Percentiles rank a stretch among this genome's conserved stretches.
phyloP scores from a whole-genome alignment of 2,113 vertebrate species.

The Microtus richardsoni region DNA sequence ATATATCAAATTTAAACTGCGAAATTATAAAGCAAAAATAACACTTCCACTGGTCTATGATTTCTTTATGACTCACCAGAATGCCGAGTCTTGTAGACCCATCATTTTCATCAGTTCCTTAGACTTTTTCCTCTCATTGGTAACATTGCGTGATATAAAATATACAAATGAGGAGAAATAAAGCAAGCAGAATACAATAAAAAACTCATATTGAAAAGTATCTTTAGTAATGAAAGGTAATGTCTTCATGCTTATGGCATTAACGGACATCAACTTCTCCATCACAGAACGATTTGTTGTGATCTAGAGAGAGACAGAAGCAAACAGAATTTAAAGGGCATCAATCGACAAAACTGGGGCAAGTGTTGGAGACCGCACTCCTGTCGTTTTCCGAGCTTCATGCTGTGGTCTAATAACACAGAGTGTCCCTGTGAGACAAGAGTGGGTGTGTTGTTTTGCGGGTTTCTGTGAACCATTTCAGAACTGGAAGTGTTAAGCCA shows the following conservation, averaged over 20 bases:
- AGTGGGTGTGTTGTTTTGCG: not conserved
- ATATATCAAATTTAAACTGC: not conserved
- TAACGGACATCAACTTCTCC: slow-evolving; percentile 82
- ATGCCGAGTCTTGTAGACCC: slow-evolving; percentile 93
- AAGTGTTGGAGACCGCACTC: not conserved
- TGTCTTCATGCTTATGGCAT: slow-evolving; percentile 78
- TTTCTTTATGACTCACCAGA: slow-evolving; percentile 90
- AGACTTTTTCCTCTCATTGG: slow-evolving; percentile 84
- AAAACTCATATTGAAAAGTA: not conserved
- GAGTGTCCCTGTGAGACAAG: not conserved
- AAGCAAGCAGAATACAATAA: slow-evolving; percentile 71
- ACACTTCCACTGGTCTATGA: not conserved
- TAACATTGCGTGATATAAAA: slow-evolving; percentile 75
- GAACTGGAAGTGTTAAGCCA: not conserved
- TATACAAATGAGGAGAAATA: slow-evolving; percentile 82
- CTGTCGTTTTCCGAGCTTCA: not conserved
- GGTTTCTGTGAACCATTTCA: not conserved
- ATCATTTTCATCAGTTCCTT: slow-evolving; percentile 94
- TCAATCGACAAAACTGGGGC: not conserved
- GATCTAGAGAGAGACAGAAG: slow-evolving; percentile 68
- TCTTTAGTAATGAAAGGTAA: slow-evolving; percentile 39
- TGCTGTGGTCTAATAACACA: not conserved
- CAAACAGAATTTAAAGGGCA: not conserved
- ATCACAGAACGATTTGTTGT: slow-evolving; percentile 81
- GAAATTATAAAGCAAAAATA: not conserved